These are phyloP conservation scores for Hyperopisus bebe DNA, from an alignment of 2,113 vertebrate genomes.

Conservation along the genomic window DNA sequence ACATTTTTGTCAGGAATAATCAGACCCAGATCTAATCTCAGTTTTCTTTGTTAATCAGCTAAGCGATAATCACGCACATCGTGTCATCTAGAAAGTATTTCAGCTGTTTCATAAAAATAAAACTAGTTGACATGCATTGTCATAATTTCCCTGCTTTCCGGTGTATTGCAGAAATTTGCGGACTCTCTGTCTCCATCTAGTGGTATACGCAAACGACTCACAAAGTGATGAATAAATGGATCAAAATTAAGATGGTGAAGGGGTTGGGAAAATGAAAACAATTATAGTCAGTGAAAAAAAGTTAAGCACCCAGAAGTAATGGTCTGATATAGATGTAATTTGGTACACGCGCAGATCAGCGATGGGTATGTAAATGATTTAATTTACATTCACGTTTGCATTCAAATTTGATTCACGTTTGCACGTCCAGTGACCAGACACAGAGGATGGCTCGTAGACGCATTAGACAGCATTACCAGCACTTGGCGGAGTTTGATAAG, in stretches of 20 bases:
- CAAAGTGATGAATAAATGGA: not conserved
- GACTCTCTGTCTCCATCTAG: not conserved
- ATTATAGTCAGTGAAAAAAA: not conserved
- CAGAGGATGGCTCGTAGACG: too few relatives aligned
- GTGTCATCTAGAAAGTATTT: not conserved
- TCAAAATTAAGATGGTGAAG: not conserved
- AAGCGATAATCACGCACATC: not conserved
- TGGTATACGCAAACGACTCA: not conserved
- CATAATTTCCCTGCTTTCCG: not conserved
- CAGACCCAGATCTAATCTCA: not conserved
- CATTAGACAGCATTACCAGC: too few relatives aligned
- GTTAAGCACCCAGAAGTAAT: too few relatives aligned
- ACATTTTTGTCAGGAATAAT: not conserved
- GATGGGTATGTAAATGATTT: too few relatives aligned
- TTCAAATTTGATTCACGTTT: too few relatives aligned
- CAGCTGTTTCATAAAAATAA: not conserved
- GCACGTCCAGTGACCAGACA: too few relatives aligned
- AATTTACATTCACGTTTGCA: too few relatives aligned
- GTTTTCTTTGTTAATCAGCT: not conserved
- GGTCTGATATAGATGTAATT: too few relatives aligned
- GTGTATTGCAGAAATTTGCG: not conserved
- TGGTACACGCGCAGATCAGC: too few relatives aligned
- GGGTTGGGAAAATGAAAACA: not conserved
- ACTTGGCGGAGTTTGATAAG: too few relatives aligned
- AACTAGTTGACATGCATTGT: not conserved